A percentile compares a stretch with the other conserved stretches of the same genome.
phyloP scores from a whole-genome alignment of 2,888 invertebrate species.

The Eilema sororculum region DNA sequence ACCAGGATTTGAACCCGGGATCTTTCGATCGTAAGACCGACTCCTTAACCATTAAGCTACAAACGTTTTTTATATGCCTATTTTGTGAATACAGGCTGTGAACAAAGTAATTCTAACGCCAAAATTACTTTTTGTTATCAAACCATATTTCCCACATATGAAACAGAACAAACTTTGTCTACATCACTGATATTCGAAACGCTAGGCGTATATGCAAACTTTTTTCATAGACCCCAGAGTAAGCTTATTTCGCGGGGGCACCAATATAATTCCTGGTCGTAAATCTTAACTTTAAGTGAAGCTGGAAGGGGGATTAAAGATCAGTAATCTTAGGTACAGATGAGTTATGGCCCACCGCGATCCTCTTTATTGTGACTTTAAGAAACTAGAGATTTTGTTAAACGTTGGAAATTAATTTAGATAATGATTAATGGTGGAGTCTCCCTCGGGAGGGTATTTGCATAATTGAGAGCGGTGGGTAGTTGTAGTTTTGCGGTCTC shows the following conservation, averaged over 20 bases:
- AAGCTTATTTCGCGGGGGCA: conserved; percentile 83
- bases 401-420: conserved; percentile 87
- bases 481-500: conserved; percentile 58
- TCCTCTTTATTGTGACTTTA: conserved; percentile 87
- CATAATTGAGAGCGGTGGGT: conserved; percentile 74
- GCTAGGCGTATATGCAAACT: conserved; percentile 65
- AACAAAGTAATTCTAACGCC: conserved; percentile 6
- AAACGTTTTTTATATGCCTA: neutral
- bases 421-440: conserved; percentile 84
- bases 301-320: conserved; percentile 90
- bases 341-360: conserved; percentile 89
- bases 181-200: conserved; percentile 28
- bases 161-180: neutral
- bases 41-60: too few species aligned
- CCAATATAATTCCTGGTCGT: conserved; percentile 90
- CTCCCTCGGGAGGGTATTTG: conserved; percentile 70
- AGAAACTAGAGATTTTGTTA: conserved; percentile 87
- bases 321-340: conserved; percentile 91
- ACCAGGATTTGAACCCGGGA: too few species aligned
- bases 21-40: too few species aligned
- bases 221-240: conserved; percentile 78
- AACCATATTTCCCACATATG: conserved; percentile 18
- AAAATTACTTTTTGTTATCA: conserved; percentile 26
- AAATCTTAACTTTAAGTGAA: conserved; percentile 92
- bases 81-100: neutral